Evolutionary conservation across 2,113 vertebrate species (phyloP), one percentile per base, ranked within the genome.

Genomic region (Uropsilus gracilis): DNA sequence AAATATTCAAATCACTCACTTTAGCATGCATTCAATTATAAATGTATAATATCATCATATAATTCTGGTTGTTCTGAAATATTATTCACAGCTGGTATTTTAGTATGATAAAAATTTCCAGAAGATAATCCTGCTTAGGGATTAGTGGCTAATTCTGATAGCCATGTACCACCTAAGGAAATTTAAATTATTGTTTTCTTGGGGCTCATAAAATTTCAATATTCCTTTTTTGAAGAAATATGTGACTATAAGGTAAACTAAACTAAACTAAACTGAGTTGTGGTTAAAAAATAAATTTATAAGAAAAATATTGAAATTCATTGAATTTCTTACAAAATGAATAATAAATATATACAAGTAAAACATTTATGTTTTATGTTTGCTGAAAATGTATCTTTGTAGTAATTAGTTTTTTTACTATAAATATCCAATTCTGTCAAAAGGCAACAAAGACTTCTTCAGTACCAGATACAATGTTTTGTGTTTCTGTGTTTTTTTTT

Each of bases 141-240:
- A 91, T 96, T 91, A 89, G 88, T 64, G 86, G 77, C 66, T 94
- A 95, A 95, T 88, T 95, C 95, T 61, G 50, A 90, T 18, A 42
- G 44, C 42, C 53, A 75, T 26, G 55, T 50, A 46, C 90, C 85
- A 73, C 94, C 83, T 85, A 90, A 89, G 77, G 63, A 96, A 91
- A 95, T 90, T 78, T 59, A 90, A 82, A 95, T 96, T 69, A 89
- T 34, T 89, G 11, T 94, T 94, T 95, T 88, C 71, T 61, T 82
- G 28, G 48, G 61, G 66, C 90, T 88, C 37, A 90, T 81, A 92
- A 55, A 66, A 63, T 77, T 94, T 82, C 91, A 0, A 93, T 75
- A 81, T 76, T 53, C 28, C n/a, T 92, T 94, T 72, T 73, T 61
- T 34, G 8, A 78, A 86, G 91, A 82, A 88, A 86, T 75, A 73